Percentiles rank a stretch among this genome's conserved stretches.
Conservation (phyloP, 2,888 invertebrate genomes). For the Ectobius pallidus region DNA sequence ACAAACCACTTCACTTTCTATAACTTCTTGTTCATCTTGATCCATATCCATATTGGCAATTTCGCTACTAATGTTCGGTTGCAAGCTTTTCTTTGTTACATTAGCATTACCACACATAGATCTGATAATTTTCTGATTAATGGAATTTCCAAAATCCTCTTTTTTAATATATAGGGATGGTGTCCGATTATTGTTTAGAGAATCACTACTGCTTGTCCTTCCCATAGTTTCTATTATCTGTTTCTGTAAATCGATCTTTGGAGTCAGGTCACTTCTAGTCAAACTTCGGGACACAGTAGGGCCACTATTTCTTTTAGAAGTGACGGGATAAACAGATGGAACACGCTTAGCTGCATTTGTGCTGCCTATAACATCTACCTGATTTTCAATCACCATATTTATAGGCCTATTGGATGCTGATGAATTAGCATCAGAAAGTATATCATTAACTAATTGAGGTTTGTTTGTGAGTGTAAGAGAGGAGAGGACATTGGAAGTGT, state of each 20-base stretch:
- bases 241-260: neutral
- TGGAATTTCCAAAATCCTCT: neutral
- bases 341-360: neutral
- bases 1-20: constrained; percentile 23
- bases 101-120: neutral
- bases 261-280: neutral
- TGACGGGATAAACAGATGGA: neutral
- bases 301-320: neutral
- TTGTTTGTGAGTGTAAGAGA: no score
- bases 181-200: neutral
- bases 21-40: neutral
- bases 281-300: neutral
- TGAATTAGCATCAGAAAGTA: no score
- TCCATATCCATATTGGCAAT: neutral
- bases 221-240: neutral
- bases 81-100: neutral
- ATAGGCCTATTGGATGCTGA: no score
- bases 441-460: no score
- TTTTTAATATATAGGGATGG: neutral
- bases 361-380: neutral
- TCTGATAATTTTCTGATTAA: neutral
- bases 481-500: neutral
- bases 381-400: neutral
- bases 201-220: neutral
- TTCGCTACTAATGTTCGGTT: neutral